Evolutionary conservation across 2,888 invertebrate genomes (phyloP).

Genomic region (Octodonta nipae): DNA sequence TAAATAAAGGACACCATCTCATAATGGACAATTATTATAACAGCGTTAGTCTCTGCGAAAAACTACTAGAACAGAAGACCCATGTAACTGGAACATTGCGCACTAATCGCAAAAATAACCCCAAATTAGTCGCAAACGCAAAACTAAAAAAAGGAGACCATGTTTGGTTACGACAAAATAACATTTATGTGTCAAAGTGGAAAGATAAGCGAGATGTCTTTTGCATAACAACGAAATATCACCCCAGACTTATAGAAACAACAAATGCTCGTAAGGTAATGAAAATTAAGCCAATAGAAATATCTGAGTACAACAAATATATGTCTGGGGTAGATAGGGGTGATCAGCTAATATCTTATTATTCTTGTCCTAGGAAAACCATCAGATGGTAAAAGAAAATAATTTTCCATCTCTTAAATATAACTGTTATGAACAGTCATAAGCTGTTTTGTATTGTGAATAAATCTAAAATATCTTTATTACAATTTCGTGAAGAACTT

Average conservation of each 20-base stretch:
- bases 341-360: constrained; percentile 10
- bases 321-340: constrained; percentile 7
- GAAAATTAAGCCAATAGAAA: constrained; percentile 7
- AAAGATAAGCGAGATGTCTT: constrained; percentile 5
- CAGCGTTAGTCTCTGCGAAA: constrained; percentile 4
- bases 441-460: not conserved
- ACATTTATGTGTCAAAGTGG: constrained; percentile 6
- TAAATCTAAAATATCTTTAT: not conserved
- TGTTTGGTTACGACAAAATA: constrained; percentile 4
- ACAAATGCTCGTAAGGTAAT: constrained; percentile 10
- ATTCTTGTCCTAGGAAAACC: constrained; percentile 9
- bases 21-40: constrained; percentile 6
- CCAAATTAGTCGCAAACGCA: constrained; percentile 8
- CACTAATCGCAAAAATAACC: constrained; percentile 8
- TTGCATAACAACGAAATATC: constrained; percentile 20
- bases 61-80: constrained; percentile 3
- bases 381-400: constrained; percentile 9
- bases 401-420: constrained; percentile 7
- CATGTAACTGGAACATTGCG: constrained; percentile 7
- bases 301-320: constrained; percentile 8
- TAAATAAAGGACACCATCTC: constrained; percentile 3
- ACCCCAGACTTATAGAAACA: constrained; percentile 16
- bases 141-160: constrained; percentile 3
- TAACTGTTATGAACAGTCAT: constrained; percentile 7
- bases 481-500: not conserved